phyloP scores from a whole-genome alignment of 2,113 vertebrate genomes.

The Trematomus loennbergii region DNA sequence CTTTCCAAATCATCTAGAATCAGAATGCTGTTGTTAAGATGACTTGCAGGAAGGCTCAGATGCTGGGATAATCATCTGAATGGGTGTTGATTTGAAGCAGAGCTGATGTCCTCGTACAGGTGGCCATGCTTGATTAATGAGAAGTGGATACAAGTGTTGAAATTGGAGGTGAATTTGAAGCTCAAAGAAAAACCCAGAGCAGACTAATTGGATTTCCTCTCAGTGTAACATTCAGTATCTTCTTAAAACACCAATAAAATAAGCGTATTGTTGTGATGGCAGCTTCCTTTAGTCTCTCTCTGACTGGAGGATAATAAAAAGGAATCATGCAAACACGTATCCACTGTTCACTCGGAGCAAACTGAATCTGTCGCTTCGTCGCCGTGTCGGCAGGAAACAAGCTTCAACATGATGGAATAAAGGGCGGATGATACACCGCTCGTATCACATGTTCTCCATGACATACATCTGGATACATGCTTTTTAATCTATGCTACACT shows the following conservation, averaged over 20 bases:
- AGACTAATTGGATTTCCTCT: conserved; percentile 70
- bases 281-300: conserved; percentile 24
- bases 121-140: neutral
- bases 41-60: too few species aligned
- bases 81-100: neutral
- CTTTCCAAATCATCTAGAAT: conserved; percentile 13
- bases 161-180: too few species aligned
- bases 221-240: conserved; percentile 48
- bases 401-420: conserved; percentile 47
- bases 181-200: too few species aligned
- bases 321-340: conserved; percentile 40
- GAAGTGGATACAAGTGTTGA: too few species aligned
- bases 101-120: neutral
- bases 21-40: too few species aligned
- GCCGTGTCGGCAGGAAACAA: conserved; percentile 29
- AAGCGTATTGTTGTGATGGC: conserved; percentile 50
- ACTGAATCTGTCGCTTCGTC: neutral
- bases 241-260: conserved; percentile 33
- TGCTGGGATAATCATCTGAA: neutral
- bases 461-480: conserved; percentile 68
- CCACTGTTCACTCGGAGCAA: neutral
- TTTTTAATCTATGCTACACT: conserved; percentile 68
- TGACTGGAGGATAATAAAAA: conserved; percentile 31
- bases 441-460: conserved; percentile 39
- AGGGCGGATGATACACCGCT: conserved; percentile 14